Percentiles rank a stretch among this genome's conserved stretches.
Evolutionary conservation across 2,113 vertebrate genomes (phyloP).

Genomic region (Egretta garzetta): DNA sequence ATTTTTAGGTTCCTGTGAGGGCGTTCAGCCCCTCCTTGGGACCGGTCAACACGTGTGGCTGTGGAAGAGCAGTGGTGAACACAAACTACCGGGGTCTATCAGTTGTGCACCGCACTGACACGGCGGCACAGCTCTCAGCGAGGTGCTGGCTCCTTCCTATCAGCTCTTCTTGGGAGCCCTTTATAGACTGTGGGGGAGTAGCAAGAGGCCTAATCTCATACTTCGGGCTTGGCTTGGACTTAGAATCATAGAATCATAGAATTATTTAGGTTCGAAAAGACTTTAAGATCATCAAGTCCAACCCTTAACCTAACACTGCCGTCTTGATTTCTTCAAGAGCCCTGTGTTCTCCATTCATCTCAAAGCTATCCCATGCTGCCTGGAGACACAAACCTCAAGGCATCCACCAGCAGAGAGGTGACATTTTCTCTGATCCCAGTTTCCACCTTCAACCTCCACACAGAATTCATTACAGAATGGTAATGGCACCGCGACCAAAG

Average conservation of each 20-base stretch:
- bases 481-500: not conserved
- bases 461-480: not conserved
- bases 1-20: not conserved
- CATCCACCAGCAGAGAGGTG: not conserved
- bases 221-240: not conserved
- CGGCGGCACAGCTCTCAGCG: rapidly evolving
- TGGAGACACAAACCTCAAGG: not conserved
- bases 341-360: not conserved
- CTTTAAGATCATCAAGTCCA: too few relatives aligned
- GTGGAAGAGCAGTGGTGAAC: not conserved
- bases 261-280: too few relatives aligned
- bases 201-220: not conserved
- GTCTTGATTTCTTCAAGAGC: not conserved
- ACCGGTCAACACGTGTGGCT: not conserved
- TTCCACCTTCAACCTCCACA: not conserved
- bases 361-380: not conserved
- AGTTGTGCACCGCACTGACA: not conserved
- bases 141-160: not conserved
- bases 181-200: not conserved
- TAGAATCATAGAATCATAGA: too few relatives aligned
- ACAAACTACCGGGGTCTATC: not conserved
- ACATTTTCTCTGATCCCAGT: not conserved
- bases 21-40: not conserved
- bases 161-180: not conserved
- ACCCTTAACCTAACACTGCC: too few relatives aligned